Percentiles rank a stretch among this genome's conserved stretches.
Evolutionary conservation across 2,888 invertebrate genomes (phyloP).

Genomic region (Eurytoma adleriae): DNA sequence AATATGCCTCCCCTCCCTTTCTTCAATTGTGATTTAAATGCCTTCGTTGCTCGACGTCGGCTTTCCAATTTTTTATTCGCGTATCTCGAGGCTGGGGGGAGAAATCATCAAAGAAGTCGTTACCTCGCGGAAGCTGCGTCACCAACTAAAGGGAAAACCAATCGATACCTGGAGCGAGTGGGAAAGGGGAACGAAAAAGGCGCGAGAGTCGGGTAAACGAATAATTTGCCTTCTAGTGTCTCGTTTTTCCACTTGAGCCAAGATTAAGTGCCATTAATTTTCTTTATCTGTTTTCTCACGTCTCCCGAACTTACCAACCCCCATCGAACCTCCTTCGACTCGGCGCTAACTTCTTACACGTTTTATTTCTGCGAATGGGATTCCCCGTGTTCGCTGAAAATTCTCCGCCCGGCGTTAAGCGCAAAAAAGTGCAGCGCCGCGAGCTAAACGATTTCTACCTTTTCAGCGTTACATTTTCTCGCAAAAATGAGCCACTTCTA

Average conservation of each 20-base stretch:
- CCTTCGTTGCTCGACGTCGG: neutral
- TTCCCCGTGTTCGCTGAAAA: constrained; percentile 23
- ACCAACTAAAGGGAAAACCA: neutral
- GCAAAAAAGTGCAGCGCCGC: neutral
- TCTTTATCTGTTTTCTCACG: constrained; percentile 41
- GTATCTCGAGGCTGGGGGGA: too few relatives aligned
- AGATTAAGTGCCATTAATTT: constrained; percentile 55
- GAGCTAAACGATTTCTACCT: too few relatives aligned
- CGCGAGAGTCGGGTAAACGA: neutral
- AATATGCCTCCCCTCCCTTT: neutral
- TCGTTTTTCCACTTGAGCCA: constrained; percentile 25
- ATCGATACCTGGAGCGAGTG: neutral
- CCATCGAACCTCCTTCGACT: constrained; percentile 13
- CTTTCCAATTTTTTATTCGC: neutral
- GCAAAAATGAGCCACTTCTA: too few relatives aligned
- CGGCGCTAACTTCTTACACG: constrained; percentile 24
- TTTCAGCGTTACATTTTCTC: too few relatives aligned
- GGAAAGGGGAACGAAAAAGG: too few relatives aligned
- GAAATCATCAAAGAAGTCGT: too few relatives aligned
- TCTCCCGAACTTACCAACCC: neutral
- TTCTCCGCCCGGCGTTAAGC: neutral
- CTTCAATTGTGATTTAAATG: constrained; percentile 11
- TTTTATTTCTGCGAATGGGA: constrained; percentile 15
- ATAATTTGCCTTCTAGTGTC: constrained; percentile 49
- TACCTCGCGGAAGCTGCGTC: too few relatives aligned